These are phyloP conservation scores for Petrocephalus microphthalmus DNA, from an alignment of 2,113 vertebrate species.

Conservation along the genomic window DNA sequence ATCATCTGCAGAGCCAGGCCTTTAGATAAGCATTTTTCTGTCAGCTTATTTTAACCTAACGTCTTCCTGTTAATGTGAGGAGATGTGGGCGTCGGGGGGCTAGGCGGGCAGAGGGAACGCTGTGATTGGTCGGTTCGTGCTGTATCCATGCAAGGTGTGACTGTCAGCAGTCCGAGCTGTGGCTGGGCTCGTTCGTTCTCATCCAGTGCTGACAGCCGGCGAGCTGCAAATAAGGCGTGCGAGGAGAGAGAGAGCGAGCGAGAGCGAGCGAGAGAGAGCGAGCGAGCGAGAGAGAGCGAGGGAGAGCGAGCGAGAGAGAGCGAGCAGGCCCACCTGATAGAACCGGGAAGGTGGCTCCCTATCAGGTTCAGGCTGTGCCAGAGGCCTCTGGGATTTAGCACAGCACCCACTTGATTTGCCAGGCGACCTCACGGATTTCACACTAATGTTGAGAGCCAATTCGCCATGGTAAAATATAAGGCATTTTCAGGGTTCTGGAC, in stretches of 20 bases:
- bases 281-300: background rate
- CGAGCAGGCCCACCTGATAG: background rate
- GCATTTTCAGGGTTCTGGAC: background rate
- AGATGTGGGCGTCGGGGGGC: constrained; percentile 42
- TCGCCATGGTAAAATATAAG: background rate
- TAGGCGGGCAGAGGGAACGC: constrained; percentile 30
- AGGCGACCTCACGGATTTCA: background rate
- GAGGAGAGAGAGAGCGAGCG: background rate
- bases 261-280: background rate
- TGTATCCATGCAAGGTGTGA: constrained; percentile 61
- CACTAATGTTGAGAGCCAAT: background rate
- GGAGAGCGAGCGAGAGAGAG: background rate
- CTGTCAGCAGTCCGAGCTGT: constrained; percentile 28
- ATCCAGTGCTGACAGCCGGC: constrained; percentile 8
- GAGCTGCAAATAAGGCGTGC: constrained; percentile 11
- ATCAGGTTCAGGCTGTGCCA: background rate
- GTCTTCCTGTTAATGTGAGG: constrained; percentile 31
- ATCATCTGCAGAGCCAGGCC: constrained; percentile 33
- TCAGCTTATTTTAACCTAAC: constrained; percentile 50
- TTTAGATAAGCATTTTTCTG: constrained; percentile 62
- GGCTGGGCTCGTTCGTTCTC: background rate
- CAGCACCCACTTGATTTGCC: background rate
- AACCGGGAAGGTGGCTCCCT: background rate
- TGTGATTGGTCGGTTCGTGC: constrained; percentile 62
- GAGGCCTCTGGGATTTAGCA: background rate